These are phyloP conservation scores for Podilymbus podiceps DNA, from an alignment of 2,113 vertebrate species.

Conservation along the genomic window DNA sequence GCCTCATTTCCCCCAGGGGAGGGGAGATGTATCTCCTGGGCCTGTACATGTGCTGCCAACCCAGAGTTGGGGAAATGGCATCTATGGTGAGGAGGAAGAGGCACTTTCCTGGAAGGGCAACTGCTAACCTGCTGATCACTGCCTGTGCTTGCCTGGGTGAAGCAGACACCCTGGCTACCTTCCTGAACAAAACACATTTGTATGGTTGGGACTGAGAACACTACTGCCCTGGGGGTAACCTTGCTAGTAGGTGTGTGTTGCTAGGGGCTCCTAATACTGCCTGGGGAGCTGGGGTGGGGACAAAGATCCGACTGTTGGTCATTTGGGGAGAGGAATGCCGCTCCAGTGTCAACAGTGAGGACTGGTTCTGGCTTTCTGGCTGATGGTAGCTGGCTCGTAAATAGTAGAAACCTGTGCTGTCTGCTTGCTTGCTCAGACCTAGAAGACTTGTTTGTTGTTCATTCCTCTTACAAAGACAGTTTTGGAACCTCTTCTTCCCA, in stretches of 20 bases:
- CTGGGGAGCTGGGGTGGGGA: neutral
- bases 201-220: neutral
- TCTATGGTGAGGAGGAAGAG: neutral
- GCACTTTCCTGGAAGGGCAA: neutral
- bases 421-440: neutral
- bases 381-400: neutral
- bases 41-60: fast-evolving
- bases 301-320: neutral
- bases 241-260: neutral
- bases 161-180: neutral
- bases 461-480: neutral
- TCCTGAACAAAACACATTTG: neutral
- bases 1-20: neutral
- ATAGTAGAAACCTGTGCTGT: neutral
- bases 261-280: neutral
- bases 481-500: neutral
- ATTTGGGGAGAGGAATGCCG: neutral
- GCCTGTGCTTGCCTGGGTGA: neutral
- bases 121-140: neutral
- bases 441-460: neutral
- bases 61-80: neutral
- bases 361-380: neutral
- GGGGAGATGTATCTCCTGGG: neutral
- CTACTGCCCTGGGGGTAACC: neutral
- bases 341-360: slow-evolving; percentile 8